Conservation (phyloP, 2,888 invertebrate species). For the Calliphora vomitoria region DNA sequence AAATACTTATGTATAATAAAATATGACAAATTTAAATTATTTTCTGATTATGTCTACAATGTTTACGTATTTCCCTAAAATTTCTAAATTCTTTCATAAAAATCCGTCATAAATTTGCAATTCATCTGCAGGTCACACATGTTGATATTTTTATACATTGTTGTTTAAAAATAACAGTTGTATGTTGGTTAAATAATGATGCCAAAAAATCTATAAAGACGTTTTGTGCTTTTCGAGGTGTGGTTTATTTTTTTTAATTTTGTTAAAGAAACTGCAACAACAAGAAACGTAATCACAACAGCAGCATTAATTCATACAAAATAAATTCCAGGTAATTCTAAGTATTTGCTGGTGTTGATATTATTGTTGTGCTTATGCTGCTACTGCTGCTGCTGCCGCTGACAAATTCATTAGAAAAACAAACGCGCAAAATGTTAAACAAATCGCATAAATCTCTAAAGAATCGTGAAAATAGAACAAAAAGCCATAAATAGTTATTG, state of each 20-base stretch:
- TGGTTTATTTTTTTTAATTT: slow-evolving; percentile 35
- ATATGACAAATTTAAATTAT: too few species aligned
- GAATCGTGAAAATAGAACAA: slow-evolving; percentile 64
- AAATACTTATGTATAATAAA: too few species aligned
- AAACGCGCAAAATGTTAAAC: slow-evolving; percentile 59
- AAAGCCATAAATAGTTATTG: slow-evolving; percentile 62
- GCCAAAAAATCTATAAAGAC: slow-evolving; percentile 50
- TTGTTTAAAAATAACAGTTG: neutral
- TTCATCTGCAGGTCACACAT: slow-evolving; percentile 46
- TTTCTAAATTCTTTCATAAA: slow-evolving; percentile 4
- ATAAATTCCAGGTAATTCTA: slow-evolving; percentile 48
- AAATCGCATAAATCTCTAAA: slow-evolving; percentile 64
- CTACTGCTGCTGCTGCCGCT: slow-evolving; percentile 21
- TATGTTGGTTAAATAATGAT: slow-evolving; percentile 57
- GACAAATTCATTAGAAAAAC: slow-evolving; percentile 67
- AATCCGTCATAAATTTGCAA: slow-evolving; percentile 37
- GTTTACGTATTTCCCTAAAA: neutral
- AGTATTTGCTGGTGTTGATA: slow-evolving; percentile 9
- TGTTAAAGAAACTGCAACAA: slow-evolving; percentile 25
- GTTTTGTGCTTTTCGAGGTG: slow-evolving; percentile 38
- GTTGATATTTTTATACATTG: slow-evolving; percentile 23
- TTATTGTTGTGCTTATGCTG: slow-evolving; percentile 6
- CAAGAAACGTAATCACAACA: slow-evolving; percentile 14
- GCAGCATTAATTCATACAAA: slow-evolving; percentile 36
- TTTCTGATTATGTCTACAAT: too few species aligned